Conservation (phyloP, 1,140 invertebrate species). For the Lutraria rhynchaena region DNA sequence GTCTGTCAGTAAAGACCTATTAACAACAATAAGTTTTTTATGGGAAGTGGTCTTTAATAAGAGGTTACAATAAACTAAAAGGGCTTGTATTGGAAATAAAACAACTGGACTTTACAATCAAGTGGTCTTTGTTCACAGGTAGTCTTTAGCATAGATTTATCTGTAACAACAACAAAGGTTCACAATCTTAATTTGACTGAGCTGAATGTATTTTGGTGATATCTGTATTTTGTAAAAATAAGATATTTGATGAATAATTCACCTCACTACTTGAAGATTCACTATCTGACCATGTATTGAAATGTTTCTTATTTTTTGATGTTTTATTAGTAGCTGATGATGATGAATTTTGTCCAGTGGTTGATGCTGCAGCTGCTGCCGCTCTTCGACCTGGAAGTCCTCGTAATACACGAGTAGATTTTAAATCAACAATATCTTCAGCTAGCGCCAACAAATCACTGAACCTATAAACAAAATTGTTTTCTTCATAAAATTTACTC, state of each 20-base stretch:
- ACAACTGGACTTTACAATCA: too few relatives aligned
- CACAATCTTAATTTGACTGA: too few relatives aligned
- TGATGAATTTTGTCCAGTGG: conserved; percentile 52
- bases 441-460: conserved; percentile 95
- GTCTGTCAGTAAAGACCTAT: too few relatives aligned
- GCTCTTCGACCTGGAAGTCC: conserved; percentile 73
- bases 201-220: not conserved
- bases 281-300: conserved; percentile 84
- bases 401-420: conserved; percentile 78
- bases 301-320: conserved; percentile 80
- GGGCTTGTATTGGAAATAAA: too few relatives aligned
- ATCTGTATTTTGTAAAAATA: not conserved
- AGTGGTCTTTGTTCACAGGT: too few relatives aligned
- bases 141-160: too few relatives aligned
- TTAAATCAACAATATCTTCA: conserved; percentile 90
- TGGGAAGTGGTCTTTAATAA: too few relatives aligned
- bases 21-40: too few relatives aligned
- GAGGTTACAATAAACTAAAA: too few relatives aligned
- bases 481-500: too few relatives aligned
- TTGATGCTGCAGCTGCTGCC: conserved; percentile 70
- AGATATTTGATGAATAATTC: not conserved
- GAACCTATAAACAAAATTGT: conserved; percentile 83
- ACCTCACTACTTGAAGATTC: conserved; percentile 92
- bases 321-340: conserved; percentile 78
- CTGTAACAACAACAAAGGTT: too few relatives aligned